Conservation (phyloP, 2,113 vertebrate genomes). For the Formicarius rufipectus region DNA sequence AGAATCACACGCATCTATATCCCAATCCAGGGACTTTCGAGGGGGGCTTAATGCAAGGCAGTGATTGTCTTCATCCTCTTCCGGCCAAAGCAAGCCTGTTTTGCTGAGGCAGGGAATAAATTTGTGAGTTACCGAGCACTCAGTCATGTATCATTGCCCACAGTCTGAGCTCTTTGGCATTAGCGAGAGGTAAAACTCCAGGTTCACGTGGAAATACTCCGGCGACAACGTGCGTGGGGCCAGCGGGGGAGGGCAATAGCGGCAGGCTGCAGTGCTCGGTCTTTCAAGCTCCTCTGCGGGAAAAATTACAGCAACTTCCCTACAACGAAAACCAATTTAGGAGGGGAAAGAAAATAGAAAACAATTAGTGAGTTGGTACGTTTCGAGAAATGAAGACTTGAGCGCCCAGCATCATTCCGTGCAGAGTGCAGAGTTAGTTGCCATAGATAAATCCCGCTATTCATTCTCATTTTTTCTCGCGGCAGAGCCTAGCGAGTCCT, state of each 20-base stretch:
- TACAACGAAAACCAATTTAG: not conserved
- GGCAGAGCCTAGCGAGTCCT: not conserved
- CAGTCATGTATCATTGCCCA: not conserved
- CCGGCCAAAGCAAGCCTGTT: not conserved
- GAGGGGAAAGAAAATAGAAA: not conserved
- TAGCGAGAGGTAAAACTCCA: not conserved
- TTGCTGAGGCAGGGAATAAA: not conserved
- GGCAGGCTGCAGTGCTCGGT: not conserved
- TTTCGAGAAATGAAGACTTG: not conserved
- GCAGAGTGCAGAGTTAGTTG: too few species aligned
- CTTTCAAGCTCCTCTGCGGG: not conserved
- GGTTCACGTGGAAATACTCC: not conserved
- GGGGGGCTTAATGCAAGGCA: not conserved
- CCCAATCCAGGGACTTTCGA: not conserved
- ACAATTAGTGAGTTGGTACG: not conserved
- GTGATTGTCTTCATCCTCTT: not conserved
- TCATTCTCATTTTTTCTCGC: not conserved
- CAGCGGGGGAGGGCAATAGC: not conserved
- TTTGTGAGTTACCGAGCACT: not conserved
- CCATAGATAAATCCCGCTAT: not conserved
- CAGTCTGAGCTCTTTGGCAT: not conserved
- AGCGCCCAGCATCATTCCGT: not conserved
- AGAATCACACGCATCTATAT: not conserved
- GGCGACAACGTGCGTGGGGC: not conserved
- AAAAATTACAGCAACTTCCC: not conserved